Evolutionary conservation across 2,797 vertebrate species (phyloP).

Genomic region (Spea hammondii): DNA sequence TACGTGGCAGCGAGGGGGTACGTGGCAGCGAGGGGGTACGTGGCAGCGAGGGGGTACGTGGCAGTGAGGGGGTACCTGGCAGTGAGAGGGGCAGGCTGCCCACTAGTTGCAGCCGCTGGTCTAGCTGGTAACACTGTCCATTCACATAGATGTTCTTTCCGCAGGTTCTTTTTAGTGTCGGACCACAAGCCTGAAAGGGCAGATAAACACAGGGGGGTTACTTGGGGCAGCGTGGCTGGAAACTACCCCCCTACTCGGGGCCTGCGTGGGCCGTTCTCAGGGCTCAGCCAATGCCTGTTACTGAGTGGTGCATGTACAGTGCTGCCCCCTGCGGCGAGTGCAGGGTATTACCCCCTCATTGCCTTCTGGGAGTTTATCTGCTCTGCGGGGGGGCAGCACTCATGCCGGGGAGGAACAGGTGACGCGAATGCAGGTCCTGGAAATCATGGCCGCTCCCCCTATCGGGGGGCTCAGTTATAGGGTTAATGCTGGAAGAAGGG

Average conservation of each 20-base stretch:
- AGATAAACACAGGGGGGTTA: background rate
- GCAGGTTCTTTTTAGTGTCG: conserved; percentile 51
- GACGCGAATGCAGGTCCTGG: background rate
- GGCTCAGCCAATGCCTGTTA: too few species aligned
- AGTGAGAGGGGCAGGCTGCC: background rate
- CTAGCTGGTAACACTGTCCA: conserved; percentile 56
- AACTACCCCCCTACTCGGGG: too few species aligned
- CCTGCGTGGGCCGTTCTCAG: too few species aligned
- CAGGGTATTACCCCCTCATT: too few species aligned
- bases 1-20: too few species aligned
- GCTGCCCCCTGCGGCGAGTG: too few species aligned
- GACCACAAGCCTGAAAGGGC: conserved; percentile 57
- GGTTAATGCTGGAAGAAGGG: background rate
- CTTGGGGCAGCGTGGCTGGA: background rate
- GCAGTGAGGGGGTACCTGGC: conserved; percentile 50
- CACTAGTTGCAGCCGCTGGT: conserved; percentile 9
- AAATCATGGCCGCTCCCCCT: too few species aligned
- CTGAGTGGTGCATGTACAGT: too few species aligned
- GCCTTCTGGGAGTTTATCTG: too few species aligned
- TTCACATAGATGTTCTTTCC: conserved; percentile 52
- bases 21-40: too few species aligned
- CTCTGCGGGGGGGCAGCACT: background rate
- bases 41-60: background rate
- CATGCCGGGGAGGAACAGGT: background rate
- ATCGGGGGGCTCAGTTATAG: background rate